Evolutionary conservation across 2,797 vertebrate genomes (phyloP).

Genomic region (Falco peregrinus): DNA sequence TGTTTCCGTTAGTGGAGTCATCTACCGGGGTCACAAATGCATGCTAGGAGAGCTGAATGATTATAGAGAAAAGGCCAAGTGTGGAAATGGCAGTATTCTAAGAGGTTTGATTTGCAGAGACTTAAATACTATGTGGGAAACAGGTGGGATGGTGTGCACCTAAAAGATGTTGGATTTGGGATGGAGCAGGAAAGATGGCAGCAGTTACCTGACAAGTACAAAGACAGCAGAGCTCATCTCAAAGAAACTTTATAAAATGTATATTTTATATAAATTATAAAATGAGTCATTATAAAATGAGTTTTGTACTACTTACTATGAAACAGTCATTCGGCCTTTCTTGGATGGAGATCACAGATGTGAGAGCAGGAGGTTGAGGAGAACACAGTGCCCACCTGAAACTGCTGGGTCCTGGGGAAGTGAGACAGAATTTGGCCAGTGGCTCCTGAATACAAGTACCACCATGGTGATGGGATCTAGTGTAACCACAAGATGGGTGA

Average conservation of each 20-base stretch:
- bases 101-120: background rate
- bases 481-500: background rate
- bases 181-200: background rate
- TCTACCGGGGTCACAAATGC: background rate
- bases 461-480: background rate
- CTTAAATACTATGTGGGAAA: background rate
- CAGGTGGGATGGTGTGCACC: background rate
- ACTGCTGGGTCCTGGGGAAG: background rate
- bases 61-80: background rate
- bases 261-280: too few species aligned
- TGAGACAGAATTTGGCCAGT: background rate
- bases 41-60: background rate
- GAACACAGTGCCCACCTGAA: fast-evolving
- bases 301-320: background rate
- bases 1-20: background rate
- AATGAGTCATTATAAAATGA: background rate
- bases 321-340: background rate
- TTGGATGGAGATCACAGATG: background rate
- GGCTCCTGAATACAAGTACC: background rate
- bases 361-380: background rate
- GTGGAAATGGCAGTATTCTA: background rate
- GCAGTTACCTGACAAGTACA: background rate
- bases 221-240: fast-evolving
- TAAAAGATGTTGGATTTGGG: background rate
- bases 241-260: background rate